Conservation (phyloP, 2,113 vertebrate species). For the Labeo rohita region DNA sequence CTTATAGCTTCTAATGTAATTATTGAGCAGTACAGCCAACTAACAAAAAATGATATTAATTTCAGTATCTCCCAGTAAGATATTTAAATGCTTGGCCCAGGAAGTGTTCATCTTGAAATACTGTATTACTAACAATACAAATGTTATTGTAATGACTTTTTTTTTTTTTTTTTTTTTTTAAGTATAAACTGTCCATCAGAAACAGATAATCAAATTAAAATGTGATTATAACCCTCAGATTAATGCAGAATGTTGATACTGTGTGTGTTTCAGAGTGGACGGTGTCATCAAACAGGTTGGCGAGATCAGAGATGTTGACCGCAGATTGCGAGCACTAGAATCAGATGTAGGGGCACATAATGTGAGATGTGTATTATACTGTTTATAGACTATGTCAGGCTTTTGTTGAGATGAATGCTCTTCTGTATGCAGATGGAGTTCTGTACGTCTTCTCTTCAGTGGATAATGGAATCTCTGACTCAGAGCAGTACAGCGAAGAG, state of each 20-base stretch:
- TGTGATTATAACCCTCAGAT: neutral
- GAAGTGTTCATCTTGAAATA: too few species aligned
- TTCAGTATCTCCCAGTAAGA: too few species aligned
- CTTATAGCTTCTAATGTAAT: too few species aligned
- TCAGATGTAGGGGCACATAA: conserved; percentile 39
- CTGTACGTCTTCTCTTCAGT: conserved; percentile 79
- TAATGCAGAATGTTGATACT: neutral
- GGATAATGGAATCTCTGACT: conserved; percentile 82
- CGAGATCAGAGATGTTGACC: conserved; percentile 57
- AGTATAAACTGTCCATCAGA: too few species aligned
- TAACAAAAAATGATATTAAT: too few species aligned
- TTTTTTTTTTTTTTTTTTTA: too few species aligned
- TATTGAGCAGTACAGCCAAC: too few species aligned
- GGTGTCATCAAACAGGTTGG: conserved; percentile 49
- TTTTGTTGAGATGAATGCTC: neutral
- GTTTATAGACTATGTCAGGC: neutral
- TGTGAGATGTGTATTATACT: neutral
- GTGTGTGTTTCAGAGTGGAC: conserved; percentile 43
- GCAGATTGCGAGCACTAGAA: conserved; percentile 48
- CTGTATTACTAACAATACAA: too few species aligned
- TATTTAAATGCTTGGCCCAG: too few species aligned
- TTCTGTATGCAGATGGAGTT: conserved; percentile 78
- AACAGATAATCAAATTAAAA: neutral
- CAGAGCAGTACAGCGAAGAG: conserved; percentile 73
- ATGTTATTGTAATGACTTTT: too few species aligned